Evolutionary conservation across 2,113 vertebrate species (phyloP).

Genomic region (Lipotes vexillifer): DNA sequence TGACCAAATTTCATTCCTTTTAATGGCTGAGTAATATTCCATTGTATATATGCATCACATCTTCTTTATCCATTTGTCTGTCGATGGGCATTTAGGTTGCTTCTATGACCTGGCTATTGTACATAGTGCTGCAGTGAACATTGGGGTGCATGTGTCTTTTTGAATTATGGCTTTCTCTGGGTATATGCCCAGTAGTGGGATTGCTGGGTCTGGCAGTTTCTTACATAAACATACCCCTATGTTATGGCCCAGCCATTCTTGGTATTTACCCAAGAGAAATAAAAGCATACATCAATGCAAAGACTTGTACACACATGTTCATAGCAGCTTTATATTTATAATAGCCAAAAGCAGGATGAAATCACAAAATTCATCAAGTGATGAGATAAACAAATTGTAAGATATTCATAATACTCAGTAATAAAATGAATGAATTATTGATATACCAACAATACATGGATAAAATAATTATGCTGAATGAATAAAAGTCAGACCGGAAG

Average conservation of each 20-base stretch:
- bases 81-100: no score
- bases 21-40: no score
- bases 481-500: neutral
- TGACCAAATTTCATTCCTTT: no score
- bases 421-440: neutral
- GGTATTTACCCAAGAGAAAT: slow-evolving; percentile 43
- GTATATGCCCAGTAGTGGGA: no score
- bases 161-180: no score
- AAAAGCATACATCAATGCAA: slow-evolving; percentile 33
- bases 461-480: slow-evolving; percentile 36
- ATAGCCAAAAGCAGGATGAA: slow-evolving; percentile 7
- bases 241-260: neutral
- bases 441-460: neutral
- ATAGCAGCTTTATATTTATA: slow-evolving; percentile 2
- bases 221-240: neutral
- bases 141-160: no score
- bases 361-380: slow-evolving; percentile 35
- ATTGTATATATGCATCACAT: no score
- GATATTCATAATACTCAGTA: neutral
- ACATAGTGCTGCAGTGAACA: no score
- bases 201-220: neutral
- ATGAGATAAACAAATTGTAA: neutral
- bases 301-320: neutral
- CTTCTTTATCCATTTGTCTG: no score
- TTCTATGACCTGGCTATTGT: no score